Conservation (phyloP, 1,140 invertebrate genomes). For the Drosophila mayri region DNA sequence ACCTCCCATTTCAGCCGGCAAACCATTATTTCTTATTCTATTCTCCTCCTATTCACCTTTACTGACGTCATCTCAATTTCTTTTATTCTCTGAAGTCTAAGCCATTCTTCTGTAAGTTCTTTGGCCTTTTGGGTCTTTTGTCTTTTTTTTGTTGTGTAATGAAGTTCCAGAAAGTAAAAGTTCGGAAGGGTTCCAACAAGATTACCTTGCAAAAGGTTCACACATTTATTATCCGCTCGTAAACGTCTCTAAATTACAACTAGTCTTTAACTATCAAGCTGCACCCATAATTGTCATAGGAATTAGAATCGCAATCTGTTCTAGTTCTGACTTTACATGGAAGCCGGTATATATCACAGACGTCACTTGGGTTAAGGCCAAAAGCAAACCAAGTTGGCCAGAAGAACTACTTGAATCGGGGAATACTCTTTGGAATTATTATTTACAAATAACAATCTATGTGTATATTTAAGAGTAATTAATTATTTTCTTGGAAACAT, state of each 20-base stretch:
- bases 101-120: constrained; percentile 13
- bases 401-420: neutral
- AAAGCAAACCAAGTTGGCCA: constrained; percentile 13
- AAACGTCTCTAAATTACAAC: constrained; percentile 44
- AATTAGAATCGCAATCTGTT: constrained; percentile 45
- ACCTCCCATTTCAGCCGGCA: constrained; percentile 46
- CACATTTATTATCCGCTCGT: constrained; percentile 48
- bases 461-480: neutral
- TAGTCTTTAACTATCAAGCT: constrained; percentile 49
- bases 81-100: constrained; percentile 22
- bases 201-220: constrained; percentile 28
- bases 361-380: constrained; percentile 65
- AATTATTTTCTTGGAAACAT: constrained; percentile 17
- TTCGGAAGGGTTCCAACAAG: constrained; percentile 19
- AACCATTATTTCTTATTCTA: constrained; percentile 27
- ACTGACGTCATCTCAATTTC: constrained; percentile 42
- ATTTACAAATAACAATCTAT: neutral
- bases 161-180: constrained; percentile 46
- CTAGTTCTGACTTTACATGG: constrained; percentile 30
- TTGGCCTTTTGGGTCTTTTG: constrained; percentile 43
- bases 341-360: constrained; percentile 28
- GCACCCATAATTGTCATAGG: constrained; percentile 62
- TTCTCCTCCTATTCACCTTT: neutral
- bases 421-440: constrained; percentile 30
- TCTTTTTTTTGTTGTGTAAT: constrained; percentile 8